Conservation (phyloP, 2,797 vertebrate genomes). For the Lepus oiostolus region DNA sequence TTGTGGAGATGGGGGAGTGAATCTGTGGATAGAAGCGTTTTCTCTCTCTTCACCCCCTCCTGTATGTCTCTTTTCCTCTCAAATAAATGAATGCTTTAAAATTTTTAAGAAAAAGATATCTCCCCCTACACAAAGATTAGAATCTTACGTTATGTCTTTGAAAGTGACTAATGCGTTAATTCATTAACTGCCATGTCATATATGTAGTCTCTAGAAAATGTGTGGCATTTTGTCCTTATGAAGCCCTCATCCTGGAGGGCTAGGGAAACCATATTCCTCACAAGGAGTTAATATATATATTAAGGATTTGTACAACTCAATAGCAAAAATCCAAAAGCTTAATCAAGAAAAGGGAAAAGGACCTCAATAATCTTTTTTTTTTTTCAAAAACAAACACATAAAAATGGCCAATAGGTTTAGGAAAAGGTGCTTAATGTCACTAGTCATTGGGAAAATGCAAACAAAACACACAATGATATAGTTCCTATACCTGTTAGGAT, state of each 20-base stretch:
- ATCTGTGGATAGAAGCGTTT: too few species aligned
- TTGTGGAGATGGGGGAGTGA: too few species aligned
- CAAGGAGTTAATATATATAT: background rate
- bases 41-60: too few species aligned
- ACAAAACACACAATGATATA: too few species aligned
- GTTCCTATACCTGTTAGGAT: background rate
- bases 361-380: too few species aligned
- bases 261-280: background rate
- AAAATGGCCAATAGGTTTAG: too few species aligned
- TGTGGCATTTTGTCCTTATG: background rate
- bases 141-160: background rate
- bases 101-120: background rate
- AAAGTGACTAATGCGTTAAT: background rate
- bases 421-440: too few species aligned
- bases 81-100: too few species aligned
- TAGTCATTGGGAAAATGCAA: too few species aligned
- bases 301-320: background rate
- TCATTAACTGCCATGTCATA: background rate
- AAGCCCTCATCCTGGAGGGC: background rate
- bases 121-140: background rate
- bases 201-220: background rate
- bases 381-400: too few species aligned
- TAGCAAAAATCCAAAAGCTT: background rate
- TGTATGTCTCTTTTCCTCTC: too few species aligned
- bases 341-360: background rate